Base-by-base conservation (phyloP, 2,888 invertebrate genomes). In the Hemithea aestivaria region DNA sequence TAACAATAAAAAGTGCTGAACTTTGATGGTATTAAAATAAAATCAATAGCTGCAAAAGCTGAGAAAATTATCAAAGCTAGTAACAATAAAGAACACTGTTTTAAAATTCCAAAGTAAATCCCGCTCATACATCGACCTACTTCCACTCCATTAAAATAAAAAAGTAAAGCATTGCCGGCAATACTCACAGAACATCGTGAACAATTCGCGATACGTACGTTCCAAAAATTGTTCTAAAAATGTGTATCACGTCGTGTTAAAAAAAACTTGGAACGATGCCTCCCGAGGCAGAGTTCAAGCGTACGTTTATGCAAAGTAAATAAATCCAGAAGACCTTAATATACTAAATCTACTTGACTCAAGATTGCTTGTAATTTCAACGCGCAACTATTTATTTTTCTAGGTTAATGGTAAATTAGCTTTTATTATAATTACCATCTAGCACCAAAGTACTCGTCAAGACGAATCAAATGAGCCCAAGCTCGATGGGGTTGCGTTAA, bases 231-330 rank as follows among this genome's bases (percentile, higher is more conserved):
- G 53, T 49, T 53, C 49, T 46, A 41, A 38, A 43, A 43, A 43
- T 48, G 42, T 43, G 51, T 49, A 48, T n/a, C 7, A 23, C 7
- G n/a, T 8, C 6, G 23, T 23, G 4, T n/a, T 52, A 45, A 45
- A 53, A 59, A 59, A 57, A 57, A 57, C 53, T 58, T 58, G 56
- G 53, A 49, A 50, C 53, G 33, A 24, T 52, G 45, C 51, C 54
- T 48, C 51, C 37, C 26, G 46, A 41, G 45, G 36, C 27, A 27
- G 26, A 16, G 16, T n/a, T n/a, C n/a, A n/a, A 16, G 16, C 16
- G 5, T 16, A 16, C 16, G 16, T 4, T 2, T 29, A 7, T 36
- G 37, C 44, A 52, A 47, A 42, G 38, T 35, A 34, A 40, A 45
- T 30, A 21, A 46, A 48, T 33, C 33, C 34, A 48, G 48, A 46